phyloP scores from a whole-genome alignment of 2,797 vertebrate genomes.

The Sylvia borin region DNA sequence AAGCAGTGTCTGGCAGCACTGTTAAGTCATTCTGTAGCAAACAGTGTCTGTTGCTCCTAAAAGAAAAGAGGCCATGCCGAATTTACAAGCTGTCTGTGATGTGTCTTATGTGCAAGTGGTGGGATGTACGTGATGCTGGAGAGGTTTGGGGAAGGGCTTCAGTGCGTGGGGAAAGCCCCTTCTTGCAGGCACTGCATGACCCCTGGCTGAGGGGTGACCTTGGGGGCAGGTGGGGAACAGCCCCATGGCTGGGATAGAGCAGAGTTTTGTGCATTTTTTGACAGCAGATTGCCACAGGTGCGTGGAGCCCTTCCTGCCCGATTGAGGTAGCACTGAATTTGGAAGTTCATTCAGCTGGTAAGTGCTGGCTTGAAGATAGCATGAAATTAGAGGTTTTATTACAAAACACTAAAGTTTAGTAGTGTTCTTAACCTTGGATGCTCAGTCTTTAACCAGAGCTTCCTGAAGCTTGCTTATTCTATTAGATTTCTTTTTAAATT shows the following conservation, averaged over 20 bases:
- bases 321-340: background rate
- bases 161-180: background rate
- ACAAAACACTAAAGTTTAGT: background rate
- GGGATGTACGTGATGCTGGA: fast-evolving
- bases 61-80: background rate
- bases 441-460: background rate
- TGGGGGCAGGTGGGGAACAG: fast-evolving
- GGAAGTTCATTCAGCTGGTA: background rate
- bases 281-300: background rate
- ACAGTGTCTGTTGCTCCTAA: background rate
- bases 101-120: fast-evolving
- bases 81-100: background rate
- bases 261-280: background rate
- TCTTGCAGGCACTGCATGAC: background rate
- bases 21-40: background rate
- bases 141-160: background rate
- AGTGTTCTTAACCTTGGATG: background rate
- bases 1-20: background rate
- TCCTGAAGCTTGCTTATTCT: background rate
- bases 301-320: background rate
- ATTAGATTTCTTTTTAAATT: background rate
- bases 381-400: background rate
- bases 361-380: background rate
- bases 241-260: background rate
- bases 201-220: background rate